Evolutionary conservation across 2,113 vertebrate genomes (phyloP), one percentile per base, ranked within the genome.

Genomic region (Alethe diademata): DNA sequence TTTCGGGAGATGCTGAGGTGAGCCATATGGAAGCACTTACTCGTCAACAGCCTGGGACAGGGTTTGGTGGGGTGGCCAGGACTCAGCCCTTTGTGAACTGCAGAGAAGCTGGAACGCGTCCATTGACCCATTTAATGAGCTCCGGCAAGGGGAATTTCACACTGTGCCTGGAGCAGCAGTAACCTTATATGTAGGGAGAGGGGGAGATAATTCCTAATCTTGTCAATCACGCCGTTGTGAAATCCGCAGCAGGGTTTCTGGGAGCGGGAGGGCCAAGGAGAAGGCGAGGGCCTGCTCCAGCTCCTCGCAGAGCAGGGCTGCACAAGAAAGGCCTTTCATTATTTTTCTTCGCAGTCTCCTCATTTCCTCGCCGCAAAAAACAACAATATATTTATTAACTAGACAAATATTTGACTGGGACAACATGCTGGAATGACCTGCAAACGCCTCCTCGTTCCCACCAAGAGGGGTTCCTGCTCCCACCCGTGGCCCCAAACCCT

Each of bases 21-120:
- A 96, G 96, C 95, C 96, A 97, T 97, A 95, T 97, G 97, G 97
- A 97, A 97, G 96, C 96, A 96, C 95, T 97, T 97, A 97, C 88
- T 95, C 90, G 65, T 92, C 97, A 95, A 95, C 97, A 96, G 96
- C 96, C 96, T 97, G 96, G 95, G 96, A 97, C 93, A 90, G 93
- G 66, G 92, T 95, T 94, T 93, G 95, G 95, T 96, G 95, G 92
- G 96, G 96, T 97, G 96, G 97, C 95, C 96, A 92, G 93, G 96
- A 91, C 95, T 95, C 95, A 78, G 95, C 91, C 96, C 93, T 97
- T 95, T 97, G 96, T 97, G 97, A 97, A 97, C 94, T 94, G 96
- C 95, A 72, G 96, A 96, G 96, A 96, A 96, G 95, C 91, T 97
- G 97, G 97, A 96, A 97, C 82, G 69, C 71, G 65, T 95, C 97